Percentiles rank a stretch among this genome's conserved stretches.
These are phyloP conservation scores for Syngnathoides biaculeatus DNA, from an alignment of 2,113 vertebrate species.

Conservation along the genomic window DNA sequence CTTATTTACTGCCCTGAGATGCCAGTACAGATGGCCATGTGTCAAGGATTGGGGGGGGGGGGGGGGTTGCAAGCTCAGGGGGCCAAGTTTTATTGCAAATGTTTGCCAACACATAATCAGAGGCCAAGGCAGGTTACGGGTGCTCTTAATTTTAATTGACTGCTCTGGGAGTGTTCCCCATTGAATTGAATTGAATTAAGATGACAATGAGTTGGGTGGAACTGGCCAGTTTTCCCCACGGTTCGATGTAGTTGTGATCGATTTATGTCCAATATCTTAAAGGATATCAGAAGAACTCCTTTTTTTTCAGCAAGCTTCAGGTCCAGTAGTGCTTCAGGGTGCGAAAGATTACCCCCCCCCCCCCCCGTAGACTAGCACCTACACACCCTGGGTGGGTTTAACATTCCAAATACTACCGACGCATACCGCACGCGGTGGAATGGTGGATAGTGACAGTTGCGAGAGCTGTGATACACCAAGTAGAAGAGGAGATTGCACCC, in stretches of 20 bases:
- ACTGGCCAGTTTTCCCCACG: background rate
- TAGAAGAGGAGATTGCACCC: constrained; percentile 21
- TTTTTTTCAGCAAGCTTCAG: background rate
- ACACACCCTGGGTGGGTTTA: background rate
- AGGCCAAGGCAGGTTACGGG: background rate
- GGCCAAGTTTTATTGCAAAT: constrained; percentile 14
- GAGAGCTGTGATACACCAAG: constrained; percentile 14
- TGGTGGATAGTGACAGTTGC: constrained; percentile 10
- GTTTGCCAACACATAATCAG: constrained; percentile 7
- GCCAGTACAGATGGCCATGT: constrained; percentile 62
- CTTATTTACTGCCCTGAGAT: constrained; percentile 66
- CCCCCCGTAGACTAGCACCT: too few relatives aligned
- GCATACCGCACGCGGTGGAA: too few relatives aligned
- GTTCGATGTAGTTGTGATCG: background rate
- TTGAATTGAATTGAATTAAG: too few relatives aligned
- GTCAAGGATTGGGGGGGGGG: too few relatives aligned
- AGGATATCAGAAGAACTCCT: background rate
- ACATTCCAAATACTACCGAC: background rate
- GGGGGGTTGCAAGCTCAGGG: constrained; percentile 19
- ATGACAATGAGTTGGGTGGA: too few relatives aligned
- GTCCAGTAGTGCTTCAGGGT: too few relatives aligned
- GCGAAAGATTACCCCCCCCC: too few relatives aligned
- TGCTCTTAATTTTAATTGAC: background rate
- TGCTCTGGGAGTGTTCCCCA: background rate
- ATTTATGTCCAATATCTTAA: background rate